Base-by-base conservation (phyloP, 2,113 vertebrate species). In the Otus sunia region DNA sequence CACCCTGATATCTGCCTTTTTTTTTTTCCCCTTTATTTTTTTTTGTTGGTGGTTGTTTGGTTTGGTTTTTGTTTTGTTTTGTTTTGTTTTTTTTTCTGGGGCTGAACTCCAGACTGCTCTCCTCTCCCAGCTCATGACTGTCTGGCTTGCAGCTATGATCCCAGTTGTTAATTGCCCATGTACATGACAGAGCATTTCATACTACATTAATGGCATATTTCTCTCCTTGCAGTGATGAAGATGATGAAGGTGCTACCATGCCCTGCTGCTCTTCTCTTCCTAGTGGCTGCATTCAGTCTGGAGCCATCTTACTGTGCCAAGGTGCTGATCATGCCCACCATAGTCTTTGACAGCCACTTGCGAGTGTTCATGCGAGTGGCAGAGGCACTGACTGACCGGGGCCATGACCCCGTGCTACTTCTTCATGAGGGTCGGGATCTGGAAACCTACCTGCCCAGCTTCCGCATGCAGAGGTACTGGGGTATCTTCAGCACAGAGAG, bases 291-390 rank as follows among this genome's bases (percentile, higher is more conserved):
- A 0, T 64, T 87, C 52, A 62, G 22, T 58, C 59, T 50, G 60
- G 86, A 94, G 56, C 41, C 82, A 11, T 95, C 55, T 77, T 45
- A 39, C 30, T 83, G 95, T 71, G 98, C 97, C 86, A 97, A 97
- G 78, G 91, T 98, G 90, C 72, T 97, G 76, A 84, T 97, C 49
- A 94, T 97, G 90, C 97, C 97, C 68, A 97, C 97, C 29, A 45
- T 97, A 60, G 94, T 97, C 86, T 97, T 98, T 11, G 97, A 98
- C 62, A 98, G 98, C 92, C 98, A 98, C 59, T 88, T 98, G 63
- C 64, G 94, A 67, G 97, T 97, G 58, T 97, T 97, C 55, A 93
- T 96, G 90, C 58, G 95, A 7, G 92, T 98, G 85, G 97, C 97
- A 58, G 96, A 97, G 72, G 96, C 96, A 10, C 75, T 98, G 86